Percentiles rank a stretch among this genome's conserved stretches.
phyloP scores from a whole-genome alignment of 2,888 invertebrate species.

The Oscheius myriophilus region DNA sequence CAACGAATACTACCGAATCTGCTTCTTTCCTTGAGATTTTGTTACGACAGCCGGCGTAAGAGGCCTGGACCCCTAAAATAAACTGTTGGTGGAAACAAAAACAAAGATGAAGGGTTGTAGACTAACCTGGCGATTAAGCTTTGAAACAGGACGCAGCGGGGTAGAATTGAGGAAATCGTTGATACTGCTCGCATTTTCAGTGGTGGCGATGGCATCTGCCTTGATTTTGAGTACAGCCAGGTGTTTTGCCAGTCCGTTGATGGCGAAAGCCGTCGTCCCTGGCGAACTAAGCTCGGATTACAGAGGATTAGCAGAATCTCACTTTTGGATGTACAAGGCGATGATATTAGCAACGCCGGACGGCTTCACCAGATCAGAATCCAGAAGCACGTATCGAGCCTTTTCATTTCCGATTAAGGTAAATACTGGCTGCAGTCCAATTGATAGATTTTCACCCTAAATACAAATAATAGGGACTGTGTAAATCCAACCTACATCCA shows the following conservation, averaged over 20 bases:
- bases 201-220: slow-evolving; percentile 16
- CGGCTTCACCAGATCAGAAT: not conserved
- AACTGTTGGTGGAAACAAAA: not conserved
- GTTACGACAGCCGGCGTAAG: not conserved
- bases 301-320: not conserved
- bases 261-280: slow-evolving; percentile 3
- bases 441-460: slow-evolving; percentile 20
- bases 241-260: not conserved
- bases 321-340: slow-evolving; percentile 19
- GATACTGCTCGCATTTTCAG: not conserved
- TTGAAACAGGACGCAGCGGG: slow-evolving; percentile 1
- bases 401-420: not conserved
- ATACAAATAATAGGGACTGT: not conserved
- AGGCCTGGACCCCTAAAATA: not conserved
- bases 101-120: not conserved
- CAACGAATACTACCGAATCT: not conserved
- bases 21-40: slow-evolving; percentile 16
- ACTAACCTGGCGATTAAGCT: no score
- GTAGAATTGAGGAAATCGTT: slow-evolving; percentile 1
- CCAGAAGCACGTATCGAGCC: slow-evolving; percentile 13
- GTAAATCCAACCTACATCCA: not conserved
- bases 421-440: slow-evolving; percentile 30
- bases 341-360: slow-evolving; percentile 8
- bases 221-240: not conserved
- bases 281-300: slow-evolving; percentile 1